Evolutionary conservation across 2,113 vertebrate genomes (phyloP), one percentile per base, ranked within the genome.

Genomic region (Azemiops feae): DNA sequence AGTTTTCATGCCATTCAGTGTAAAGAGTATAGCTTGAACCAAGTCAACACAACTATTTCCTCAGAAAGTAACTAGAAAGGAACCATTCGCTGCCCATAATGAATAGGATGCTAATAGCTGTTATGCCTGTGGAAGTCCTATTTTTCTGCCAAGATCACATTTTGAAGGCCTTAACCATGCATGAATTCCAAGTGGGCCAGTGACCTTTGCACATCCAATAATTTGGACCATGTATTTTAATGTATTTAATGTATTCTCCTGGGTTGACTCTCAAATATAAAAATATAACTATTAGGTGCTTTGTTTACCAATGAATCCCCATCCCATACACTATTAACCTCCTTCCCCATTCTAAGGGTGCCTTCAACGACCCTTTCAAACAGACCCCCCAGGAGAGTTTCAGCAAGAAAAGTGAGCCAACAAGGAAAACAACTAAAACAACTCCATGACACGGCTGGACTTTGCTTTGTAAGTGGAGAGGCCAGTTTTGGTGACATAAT

Each of bases 401-500:
- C 96, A 95, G 94, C 95, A 94, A 95, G 85, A 94, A 0, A 55
- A 50, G 93, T 55, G 93, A 93, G 91, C 93, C 90, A 90, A 93
- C 94, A 95, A 93, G 85, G 1, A 87, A 85, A 90, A 86, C 74
- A 93, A 93, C 86, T 85, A 93, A 94, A 55, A 53, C 94, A 92
- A 88, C 50, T 94, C 97, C 88, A 45, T 57, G 92, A 91, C 91
- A 3, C 0, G 85, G 93, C 92, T 93, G 89, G 92, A 92, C 88
- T 94, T 92, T 88, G 47, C 95, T 93, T 93, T 93, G 94, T 8
- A 94, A 95, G 94, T 94, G 45, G 2, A 3, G 94, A 94, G 91
- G 92, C 91, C 89, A 93, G 95, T 93, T 74, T 90, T 93, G 20
- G 88, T 96, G 95, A 87, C 96, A 95, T 95, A 93, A 92, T 92